A percentile compares a stretch with the other conserved stretches of the same genome.
Conservation (phyloP, 2,888 invertebrate species). For the Fragum whitleyi region DNA sequence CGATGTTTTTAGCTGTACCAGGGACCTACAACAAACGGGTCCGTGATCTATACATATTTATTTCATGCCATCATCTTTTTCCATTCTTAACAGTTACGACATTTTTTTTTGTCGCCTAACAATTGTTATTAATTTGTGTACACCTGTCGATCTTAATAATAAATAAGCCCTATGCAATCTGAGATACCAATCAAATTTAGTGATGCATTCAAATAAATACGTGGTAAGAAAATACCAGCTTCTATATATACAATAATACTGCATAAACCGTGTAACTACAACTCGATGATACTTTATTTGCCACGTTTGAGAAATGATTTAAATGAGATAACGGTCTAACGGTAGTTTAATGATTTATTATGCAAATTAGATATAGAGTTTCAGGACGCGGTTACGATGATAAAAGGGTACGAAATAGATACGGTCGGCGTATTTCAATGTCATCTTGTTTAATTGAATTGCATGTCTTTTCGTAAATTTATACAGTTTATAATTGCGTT, state of each 20-base stretch:
- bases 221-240: neutral
- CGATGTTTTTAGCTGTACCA: no score
- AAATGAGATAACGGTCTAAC: neutral
- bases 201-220: neutral
- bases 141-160: no score
- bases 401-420: constrained; percentile 13
- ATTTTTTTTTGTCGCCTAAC: no score
- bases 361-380: neutral
- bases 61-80: no score
- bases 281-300: neutral
- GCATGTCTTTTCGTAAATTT: neutral
- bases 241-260: neutral
- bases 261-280: neutral
- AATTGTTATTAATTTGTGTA: no score
- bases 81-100: no score
- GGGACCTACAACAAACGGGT: no score
- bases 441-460: neutral
- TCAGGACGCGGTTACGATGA: neutral
- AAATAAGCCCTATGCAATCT: no score
- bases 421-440: neutral
- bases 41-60: no score
- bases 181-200: no score
- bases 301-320: neutral
- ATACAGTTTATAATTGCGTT: neutral
- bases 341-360: neutral